Percentiles rank a stretch among this genome's conserved stretches.
These are phyloP conservation scores for Crax fasciolata DNA, from an alignment of 2,797 vertebrate species.

Conservation along the genomic window DNA sequence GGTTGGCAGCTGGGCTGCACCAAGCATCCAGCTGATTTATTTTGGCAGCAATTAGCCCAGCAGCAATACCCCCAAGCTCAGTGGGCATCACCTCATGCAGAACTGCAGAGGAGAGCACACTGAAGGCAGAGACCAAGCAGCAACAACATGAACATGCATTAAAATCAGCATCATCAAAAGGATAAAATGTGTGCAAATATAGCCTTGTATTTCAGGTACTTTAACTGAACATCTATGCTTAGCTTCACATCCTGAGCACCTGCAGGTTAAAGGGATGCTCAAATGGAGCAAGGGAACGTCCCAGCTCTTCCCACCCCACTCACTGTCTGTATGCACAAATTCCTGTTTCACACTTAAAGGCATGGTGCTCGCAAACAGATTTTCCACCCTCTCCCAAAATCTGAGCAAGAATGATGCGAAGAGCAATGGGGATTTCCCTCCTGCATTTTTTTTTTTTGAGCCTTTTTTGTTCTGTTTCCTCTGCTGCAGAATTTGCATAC, in stretches of 20 bases:
- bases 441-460: not conserved
- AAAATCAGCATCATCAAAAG: not conserved
- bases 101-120: not conserved
- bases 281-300: not conserved
- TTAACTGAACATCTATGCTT: rapidly evolving
- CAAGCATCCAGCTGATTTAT: not conserved
- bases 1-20: not conserved
- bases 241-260: not conserved
- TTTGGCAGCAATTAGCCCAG: not conserved
- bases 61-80: not conserved
- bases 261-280: not conserved
- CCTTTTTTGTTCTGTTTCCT: not conserved
- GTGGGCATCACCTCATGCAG: rapidly evolving
- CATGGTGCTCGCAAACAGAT: not conserved
- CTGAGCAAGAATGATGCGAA: not conserved
- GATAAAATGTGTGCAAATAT: not conserved
- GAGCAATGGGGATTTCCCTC: not conserved
- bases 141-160: not conserved
- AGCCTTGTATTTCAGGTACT: not conserved
- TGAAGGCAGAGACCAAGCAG: not conserved
- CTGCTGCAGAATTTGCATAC: not conserved
- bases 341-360: not conserved
- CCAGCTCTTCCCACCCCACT: not conserved
- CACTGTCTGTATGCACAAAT: not conserved
- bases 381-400: not conserved